Base-by-base conservation (phyloP, 2,113 vertebrate genomes). In the Galeopterus variegatus region DNA sequence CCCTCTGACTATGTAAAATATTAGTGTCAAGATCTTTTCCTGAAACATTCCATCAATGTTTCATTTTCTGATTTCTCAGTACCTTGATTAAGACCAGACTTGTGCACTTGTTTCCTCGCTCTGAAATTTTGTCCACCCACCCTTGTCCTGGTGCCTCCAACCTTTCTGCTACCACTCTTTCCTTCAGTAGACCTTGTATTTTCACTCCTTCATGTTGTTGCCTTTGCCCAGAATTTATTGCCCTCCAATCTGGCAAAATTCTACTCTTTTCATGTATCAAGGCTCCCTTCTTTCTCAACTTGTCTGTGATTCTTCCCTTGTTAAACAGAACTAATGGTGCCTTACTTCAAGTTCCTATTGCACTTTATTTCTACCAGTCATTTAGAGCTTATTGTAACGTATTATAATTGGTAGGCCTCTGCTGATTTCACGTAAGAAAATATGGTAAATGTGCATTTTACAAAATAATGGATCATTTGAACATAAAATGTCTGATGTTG, bases 401-500 rank as follows among this genome's bases (percentile, higher is more conserved):
- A 19, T 54, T 82, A 19, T 45, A 70, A 76, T 64, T 73, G 21
- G 17, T 56, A 81, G 91, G 28, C 54, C 14, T 14, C 88, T 19
- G 10, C 23, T 82, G 6, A 79, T 80, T 73, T 92, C n/a, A 97
- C 97, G 60, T 45, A 87, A 90, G 50, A 52, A 85, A 97, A 41
- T 50, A 90, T 48, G 24, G 36, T 23, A 75, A 69, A 62, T 36
- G 41, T 85, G 33, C 52, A 28, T 13, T 48, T 70, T 95, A 60
- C 58, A 90, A 93, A 97, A 95, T 7, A 87, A 79, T 83, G 62
- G 45, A 45, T 94, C 88, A 88, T 69, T 75, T 79, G 96, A 97
- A 94, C 79, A 88, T 28, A 67, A 95, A 98, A 95, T 98, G 24
- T 97, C 82, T 81, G 75, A n/a, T 8, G 6, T n/a, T 79, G 60